phyloP scores from a whole-genome alignment of 2,113 vertebrate genomes.

The Prunella fulvescens region DNA sequence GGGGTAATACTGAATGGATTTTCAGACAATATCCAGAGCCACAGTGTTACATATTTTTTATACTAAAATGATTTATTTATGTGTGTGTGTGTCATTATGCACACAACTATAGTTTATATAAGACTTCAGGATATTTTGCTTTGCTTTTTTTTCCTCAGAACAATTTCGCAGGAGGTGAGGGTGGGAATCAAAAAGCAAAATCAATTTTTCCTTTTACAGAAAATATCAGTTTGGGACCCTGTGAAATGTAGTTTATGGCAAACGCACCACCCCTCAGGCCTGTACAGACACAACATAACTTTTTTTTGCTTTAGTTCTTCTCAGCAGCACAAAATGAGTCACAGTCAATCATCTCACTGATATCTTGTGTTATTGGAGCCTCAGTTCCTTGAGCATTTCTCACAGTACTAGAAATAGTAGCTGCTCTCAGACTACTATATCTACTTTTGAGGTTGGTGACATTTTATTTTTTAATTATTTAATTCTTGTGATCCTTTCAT shows the following conservation, averaged over 20 bases:
- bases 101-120: background rate
- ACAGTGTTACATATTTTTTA: background rate
- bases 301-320: background rate
- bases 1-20: background rate
- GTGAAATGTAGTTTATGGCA: background rate
- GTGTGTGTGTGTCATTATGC: background rate
- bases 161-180: background rate
- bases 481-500: background rate
- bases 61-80: background rate
- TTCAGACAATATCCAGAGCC: background rate
- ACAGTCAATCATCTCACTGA: conserved; percentile 17
- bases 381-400: background rate
- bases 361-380: background rate
- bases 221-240: background rate
- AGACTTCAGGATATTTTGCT: background rate
- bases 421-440: background rate
- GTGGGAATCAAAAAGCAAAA: background rate
- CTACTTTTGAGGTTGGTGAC: background rate
- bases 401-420: background rate
- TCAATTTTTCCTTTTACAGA: background rate
- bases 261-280: background rate
- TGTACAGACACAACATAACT: background rate
- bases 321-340: background rate
- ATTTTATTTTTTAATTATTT: background rate
- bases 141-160: background rate